phyloP scores from a whole-genome alignment of 2,888 invertebrate genomes.

The Epistrophella euchroma region DNA sequence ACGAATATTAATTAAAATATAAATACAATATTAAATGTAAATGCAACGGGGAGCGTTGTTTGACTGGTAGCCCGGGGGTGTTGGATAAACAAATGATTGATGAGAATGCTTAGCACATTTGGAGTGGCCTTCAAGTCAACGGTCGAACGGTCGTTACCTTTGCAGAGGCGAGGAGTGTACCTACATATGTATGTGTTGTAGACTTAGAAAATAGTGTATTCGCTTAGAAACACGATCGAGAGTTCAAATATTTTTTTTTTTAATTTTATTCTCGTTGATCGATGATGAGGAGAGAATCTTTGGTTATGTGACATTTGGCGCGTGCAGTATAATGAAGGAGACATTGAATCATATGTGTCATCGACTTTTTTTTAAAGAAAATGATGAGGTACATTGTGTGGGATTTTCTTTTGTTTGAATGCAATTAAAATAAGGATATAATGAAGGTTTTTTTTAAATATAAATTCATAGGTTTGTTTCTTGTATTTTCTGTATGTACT shows the following conservation, averaged over 20 bases:
- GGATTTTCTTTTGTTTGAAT: constrained; percentile 23
- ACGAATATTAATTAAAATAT: constrained; percentile 66
- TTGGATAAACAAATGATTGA: constrained; percentile 68
- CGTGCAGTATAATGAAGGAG: constrained; percentile 37
- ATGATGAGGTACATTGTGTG: constrained; percentile 27
- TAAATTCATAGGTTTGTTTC: not conserved
- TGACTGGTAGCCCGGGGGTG: constrained; percentile 24
- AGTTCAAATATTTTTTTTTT: constrained; percentile 37
- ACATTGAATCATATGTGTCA: constrained; percentile 42
- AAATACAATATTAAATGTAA: constrained; percentile 54
- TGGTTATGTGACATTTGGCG: constrained; percentile 38
- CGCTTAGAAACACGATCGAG: constrained; percentile 61
- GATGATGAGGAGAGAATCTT: constrained; percentile 46
- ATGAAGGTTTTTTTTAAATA: not conserved
- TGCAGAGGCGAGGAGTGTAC: constrained; percentile 6
- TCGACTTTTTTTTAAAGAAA: constrained; percentile 24
- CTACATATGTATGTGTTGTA: not conserved
- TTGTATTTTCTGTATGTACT: not conserved
- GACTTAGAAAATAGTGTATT: constrained; percentile 5
- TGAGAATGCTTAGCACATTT: constrained; percentile 71
- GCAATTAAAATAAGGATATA: not conserved
- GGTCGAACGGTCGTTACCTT: constrained; percentile 59
- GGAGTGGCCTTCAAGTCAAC: constrained; percentile 70
- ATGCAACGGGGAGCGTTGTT: constrained; percentile 48
- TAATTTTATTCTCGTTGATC: constrained; percentile 23